Evolutionary conservation across 2,797 vertebrate species (phyloP).

Genomic region (Rhinella marina): DNA sequence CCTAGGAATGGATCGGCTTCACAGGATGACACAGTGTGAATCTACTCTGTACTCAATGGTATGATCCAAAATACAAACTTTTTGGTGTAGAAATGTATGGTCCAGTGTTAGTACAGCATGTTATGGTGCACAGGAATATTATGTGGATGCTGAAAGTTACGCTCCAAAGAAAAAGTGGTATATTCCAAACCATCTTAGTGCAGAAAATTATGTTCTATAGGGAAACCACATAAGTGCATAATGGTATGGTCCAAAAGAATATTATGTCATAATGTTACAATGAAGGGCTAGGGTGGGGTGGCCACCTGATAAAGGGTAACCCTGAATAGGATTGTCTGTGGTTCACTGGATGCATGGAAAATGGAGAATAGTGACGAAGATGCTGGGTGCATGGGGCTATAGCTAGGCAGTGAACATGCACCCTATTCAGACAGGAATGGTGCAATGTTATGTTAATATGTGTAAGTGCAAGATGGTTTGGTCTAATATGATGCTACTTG

Average conservation of each 20-base stretch:
- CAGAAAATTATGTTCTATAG: not conserved
- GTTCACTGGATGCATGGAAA: not conserved
- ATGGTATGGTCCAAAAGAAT: not conserved
- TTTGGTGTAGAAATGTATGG: not conserved
- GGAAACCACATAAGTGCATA: not conserved
- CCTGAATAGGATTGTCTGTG: not conserved
- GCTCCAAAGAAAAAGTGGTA: not conserved
- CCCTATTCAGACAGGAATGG: not conserved
- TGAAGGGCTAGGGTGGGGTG: not conserved
- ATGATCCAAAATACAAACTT: constrained; percentile 5
- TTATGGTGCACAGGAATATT: not conserved
- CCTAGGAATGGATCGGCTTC: constrained; percentile 35
- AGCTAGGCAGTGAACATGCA: not conserved
- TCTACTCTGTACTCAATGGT: not conserved
- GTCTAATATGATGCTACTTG: not conserved
- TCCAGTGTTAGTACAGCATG: not conserved
- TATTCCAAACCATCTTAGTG: not conserved
- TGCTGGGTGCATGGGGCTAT: not conserved
- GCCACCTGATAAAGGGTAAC: not conserved
- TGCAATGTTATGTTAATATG: not conserved
- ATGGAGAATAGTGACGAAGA: not conserved
- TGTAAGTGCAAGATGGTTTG: not conserved
- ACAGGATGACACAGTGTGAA: not conserved
- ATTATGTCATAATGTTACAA: not conserved
- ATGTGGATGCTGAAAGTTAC: not conserved